Evolutionary conservation across 2,113 vertebrate genomes (phyloP).

Genomic region (Craseonycteris thonglongyai): DNA sequence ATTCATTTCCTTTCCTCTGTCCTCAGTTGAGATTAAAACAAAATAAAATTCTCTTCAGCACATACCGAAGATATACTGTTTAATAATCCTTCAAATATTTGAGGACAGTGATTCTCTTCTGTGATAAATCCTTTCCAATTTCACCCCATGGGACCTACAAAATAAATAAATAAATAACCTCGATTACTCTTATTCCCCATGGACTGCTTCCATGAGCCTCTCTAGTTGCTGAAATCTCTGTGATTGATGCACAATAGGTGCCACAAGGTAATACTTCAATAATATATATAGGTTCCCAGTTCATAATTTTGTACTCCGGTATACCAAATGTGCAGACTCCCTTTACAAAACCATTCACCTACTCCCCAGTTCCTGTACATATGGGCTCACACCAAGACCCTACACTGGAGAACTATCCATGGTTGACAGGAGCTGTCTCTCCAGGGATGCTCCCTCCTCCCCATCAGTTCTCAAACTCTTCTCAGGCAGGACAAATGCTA

Average conservation of each 20-base stretch:
- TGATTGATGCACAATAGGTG: background rate
- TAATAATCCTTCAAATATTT: background rate
- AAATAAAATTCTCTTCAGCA: background rate
- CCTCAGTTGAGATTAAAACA: conserved; percentile 10
- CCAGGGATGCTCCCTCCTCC: background rate
- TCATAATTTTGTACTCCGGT: background rate
- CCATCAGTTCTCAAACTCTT: background rate
- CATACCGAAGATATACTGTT: background rate
- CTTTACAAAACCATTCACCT: background rate
- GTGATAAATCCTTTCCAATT: conserved; percentile 1
- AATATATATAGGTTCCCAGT: background rate
- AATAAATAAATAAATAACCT: background rate
- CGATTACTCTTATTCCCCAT: background rate
- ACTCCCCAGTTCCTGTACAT: background rate
- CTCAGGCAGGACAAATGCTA: background rate
- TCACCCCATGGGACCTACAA: background rate
- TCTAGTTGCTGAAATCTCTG: background rate
- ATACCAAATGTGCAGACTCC: background rate
- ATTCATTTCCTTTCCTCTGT: background rate
- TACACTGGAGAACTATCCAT: background rate
- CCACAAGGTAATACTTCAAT: background rate
- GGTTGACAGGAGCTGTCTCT: background rate
- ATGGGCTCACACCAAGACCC: background rate
- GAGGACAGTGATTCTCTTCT: background rate
- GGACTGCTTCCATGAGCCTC: background rate